phyloP scores from a whole-genome alignment of 2,888 invertebrate species.

The Aquatica leii region DNA sequence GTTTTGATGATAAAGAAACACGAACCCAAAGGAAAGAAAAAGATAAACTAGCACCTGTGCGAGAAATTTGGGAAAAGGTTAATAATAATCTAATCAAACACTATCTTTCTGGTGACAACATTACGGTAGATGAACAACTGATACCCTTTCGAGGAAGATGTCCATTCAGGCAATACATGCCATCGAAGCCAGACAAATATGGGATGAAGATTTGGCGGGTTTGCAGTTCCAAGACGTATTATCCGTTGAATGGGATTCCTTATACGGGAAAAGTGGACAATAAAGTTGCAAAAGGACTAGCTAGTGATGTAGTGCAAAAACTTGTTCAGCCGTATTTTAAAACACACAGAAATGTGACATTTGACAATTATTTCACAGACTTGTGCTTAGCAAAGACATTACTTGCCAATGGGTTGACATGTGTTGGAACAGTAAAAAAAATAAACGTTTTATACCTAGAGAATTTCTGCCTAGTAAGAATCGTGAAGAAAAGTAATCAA shows the following conservation, averaged over 20 bases:
- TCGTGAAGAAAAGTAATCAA: neutral
- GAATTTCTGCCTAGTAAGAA: neutral
- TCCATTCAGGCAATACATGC: conserved; percentile 5
- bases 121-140: conserved; percentile 6
- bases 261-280: conserved; percentile 1
- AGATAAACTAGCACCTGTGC: neutral
- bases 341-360: neutral
- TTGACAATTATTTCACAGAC: conserved; percentile 3
- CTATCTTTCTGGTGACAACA: conserved; percentile 3
- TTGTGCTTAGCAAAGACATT: neutral
- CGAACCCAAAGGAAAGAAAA: neutral
- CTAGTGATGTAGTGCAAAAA: neutral
- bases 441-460: neutral
- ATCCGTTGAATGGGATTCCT: neutral
- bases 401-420: conserved; percentile 9
- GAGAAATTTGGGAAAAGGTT: neutral
- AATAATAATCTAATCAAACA: neutral
- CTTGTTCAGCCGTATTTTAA: too few relatives aligned
- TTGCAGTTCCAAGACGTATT: neutral
- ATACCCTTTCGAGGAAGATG: neutral
- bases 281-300: neutral
- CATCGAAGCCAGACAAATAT: conserved; percentile 1
- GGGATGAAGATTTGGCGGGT: conserved; percentile 5
- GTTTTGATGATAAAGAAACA: neutral
- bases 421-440: conserved; percentile 6